A percentile compares a stretch with the other conserved stretches of the same genome.
phyloP scores from a whole-genome alignment of 2,113 vertebrate species.

The Dipodomys spectabilis region DNA sequence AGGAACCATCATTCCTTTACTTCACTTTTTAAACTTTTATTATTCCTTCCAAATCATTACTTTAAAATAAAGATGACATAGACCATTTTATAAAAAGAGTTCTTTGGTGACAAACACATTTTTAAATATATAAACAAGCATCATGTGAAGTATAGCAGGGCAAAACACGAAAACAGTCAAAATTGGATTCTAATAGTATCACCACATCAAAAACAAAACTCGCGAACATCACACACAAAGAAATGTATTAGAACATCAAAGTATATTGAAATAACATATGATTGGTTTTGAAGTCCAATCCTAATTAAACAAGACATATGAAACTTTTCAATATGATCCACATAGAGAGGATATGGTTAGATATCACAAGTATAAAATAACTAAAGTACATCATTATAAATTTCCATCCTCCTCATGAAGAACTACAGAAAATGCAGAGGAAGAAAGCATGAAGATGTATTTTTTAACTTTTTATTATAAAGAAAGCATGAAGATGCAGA shows the following conservation, averaged over 20 bases:
- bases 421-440: not conserved
- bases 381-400: not conserved
- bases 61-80: slow-evolving; percentile 27
- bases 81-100: not conserved
- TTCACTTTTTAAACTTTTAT: not conserved
- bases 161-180: slow-evolving; percentile 23
- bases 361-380: slow-evolving; percentile 28
- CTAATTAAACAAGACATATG: slow-evolving; percentile 51
- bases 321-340: not conserved
- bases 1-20: not conserved
- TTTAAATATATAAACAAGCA: not conserved
- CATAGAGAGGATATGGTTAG: not conserved
- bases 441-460: not conserved
- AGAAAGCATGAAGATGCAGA: not conserved
- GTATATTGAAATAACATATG: not conserved
- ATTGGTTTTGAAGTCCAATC: not conserved
- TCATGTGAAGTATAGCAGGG: not conserved
- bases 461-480: no score
- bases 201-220: slow-evolving; percentile 9
- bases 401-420: not conserved
- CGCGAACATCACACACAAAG: slow-evolving; percentile 12
- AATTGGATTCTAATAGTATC: slow-evolving; percentile 27
- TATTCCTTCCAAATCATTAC: not conserved
- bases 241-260: slow-evolving; percentile 22
- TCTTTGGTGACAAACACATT: not conserved